Evolutionary conservation across 2,888 invertebrate species (phyloP).

Genomic region (Sinohyriopsis cumingii): DNA sequence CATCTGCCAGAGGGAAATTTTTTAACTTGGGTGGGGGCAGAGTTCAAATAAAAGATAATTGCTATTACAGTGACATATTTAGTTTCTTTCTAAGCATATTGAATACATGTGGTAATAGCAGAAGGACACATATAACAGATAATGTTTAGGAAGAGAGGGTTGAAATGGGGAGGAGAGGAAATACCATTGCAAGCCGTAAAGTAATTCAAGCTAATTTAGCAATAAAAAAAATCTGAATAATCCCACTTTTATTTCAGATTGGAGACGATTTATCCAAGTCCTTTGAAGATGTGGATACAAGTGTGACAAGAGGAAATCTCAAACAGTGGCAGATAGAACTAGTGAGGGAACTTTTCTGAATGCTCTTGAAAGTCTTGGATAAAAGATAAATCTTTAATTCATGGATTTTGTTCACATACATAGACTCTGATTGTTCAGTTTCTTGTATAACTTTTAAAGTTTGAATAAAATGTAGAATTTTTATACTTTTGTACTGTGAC

Average conservation of each 20-base stretch:
- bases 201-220: not conserved
- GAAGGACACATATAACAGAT: too few species aligned
- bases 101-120: too few species aligned
- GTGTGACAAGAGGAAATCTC: conserved; percentile 37
- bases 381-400: not conserved
- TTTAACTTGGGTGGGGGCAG: too few species aligned
- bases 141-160: too few species aligned
- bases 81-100: too few species aligned
- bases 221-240: not conserved
- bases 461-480: too few species aligned
- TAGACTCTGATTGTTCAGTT: not conserved
- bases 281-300: conserved; percentile 21
- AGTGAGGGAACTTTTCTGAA: conserved; percentile 30
- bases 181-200: not conserved
- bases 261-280: conserved; percentile 25
- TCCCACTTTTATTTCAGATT: conserved; percentile 1
- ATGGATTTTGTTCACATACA: not conserved
- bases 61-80: too few species aligned
- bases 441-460: too few species aligned
- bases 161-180: not conserved
- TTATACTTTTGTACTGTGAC: too few species aligned
- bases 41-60: too few species aligned
- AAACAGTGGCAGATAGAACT: conserved; percentile 56
- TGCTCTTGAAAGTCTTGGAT: not conserved
- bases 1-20: too few species aligned